phyloP scores from a whole-genome alignment of 2,888 invertebrate species.

The Cartodere bifasciata region DNA sequence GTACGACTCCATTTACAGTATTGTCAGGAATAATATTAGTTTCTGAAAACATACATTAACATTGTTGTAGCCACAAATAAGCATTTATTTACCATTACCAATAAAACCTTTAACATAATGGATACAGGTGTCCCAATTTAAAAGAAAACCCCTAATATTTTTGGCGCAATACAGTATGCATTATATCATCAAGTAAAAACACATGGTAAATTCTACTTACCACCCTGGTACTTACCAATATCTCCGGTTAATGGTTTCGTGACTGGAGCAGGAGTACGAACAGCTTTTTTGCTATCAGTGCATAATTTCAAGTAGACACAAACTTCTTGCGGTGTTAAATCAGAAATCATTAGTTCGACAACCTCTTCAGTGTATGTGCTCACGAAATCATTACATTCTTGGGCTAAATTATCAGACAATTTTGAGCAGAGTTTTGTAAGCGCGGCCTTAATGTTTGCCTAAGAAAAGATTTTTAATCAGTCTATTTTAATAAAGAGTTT shows the following conservation, averaged over 20 bases:
- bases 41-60: constrained; percentile 33
- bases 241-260: constrained; percentile 8
- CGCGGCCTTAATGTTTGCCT: constrained; percentile 57
- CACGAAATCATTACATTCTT: constrained; percentile 65
- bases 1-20: constrained; percentile 40
- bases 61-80: not conserved
- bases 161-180: too few species aligned
- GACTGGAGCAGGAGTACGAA: constrained; percentile 15
- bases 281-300: constrained; percentile 37
- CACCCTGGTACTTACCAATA: constrained; percentile 8
- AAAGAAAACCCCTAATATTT: too few species aligned
- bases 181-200: too few species aligned
- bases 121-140: not conserved
- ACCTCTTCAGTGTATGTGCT: constrained; percentile 63
- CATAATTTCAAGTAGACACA: constrained; percentile 69
- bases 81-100: not conserved
- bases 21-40: constrained; percentile 58
- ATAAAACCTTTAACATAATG: not conserved
- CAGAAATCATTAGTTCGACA: constrained; percentile 63
- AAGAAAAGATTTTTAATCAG: constrained; percentile 18
- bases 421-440: constrained; percentile 58
- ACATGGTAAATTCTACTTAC: too few species aligned
- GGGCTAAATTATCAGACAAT: constrained; percentile 48
- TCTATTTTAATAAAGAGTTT: constrained; percentile 1
- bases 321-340: constrained; percentile 62